Evolutionary conservation across 2,888 invertebrate species (phyloP), one percentile per base, ranked within the genome.

Genomic region (Cryptophagus acutangulus): DNA sequence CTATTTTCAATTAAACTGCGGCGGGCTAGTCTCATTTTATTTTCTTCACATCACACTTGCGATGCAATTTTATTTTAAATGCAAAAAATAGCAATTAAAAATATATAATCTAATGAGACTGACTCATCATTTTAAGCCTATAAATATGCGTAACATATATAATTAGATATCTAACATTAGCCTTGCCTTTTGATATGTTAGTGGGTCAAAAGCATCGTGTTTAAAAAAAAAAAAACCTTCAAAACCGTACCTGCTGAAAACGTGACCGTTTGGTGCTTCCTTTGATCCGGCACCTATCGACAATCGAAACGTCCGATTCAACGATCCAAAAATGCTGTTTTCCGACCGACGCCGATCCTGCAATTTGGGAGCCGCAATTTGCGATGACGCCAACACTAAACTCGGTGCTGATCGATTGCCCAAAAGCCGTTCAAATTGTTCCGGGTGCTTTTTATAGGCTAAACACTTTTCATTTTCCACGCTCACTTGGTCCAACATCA

Each of bases 301-400:
- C 67, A 54, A 31, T 70, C 76, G 45, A 74, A 69, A 31, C 55
- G 73, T 74, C 57, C 71, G 71, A 47, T 76, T 75, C 53, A 78
- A 70, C 24, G 75, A 70, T 40, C 72, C 73, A 47, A 78, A 68
- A 24, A 78, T 66, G 48, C 78, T 75, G 17, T 57, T 62, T 41
- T 64, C 65, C 37, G 74, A 62, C 20, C 54, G 57, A 36, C 59
- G 50, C 17, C 63, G 45, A 8, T 40, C 48, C 5, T 55, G 50
- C 29, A 55, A 41, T 20, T 46, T 47, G 20, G 9, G 3, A 13
- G 26, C 26, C 9, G n/a, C 26, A 38, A 57, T 55, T 28, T 48
- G 33, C n/a, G 52, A 46, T 4, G 55, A 50, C n/a, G 52, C 43
- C 13, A 54, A 43, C n/a, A 51, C 39, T 31, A 58, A 38, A 5